Evolutionary conservation across 2,113 vertebrate species (phyloP), one percentile per base, ranked within the genome.

Genomic region (Hylia prasina): DNA sequence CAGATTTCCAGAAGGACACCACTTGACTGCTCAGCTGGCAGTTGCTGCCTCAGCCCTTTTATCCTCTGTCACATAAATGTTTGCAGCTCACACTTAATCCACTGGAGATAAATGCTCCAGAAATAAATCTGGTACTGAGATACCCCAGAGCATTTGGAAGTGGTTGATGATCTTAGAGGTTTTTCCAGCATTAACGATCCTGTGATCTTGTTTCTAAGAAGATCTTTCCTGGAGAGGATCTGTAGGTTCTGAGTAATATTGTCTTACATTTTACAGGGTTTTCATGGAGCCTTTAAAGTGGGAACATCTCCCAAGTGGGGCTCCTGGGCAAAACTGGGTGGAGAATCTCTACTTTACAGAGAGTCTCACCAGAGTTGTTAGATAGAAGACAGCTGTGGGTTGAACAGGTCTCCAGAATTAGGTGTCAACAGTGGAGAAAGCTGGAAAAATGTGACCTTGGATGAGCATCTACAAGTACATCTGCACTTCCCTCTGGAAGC

Each of bases 31-130:
- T 79, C 44, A 53, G 37, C 45, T 30, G 51, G 51, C 0, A 3
- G 17, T 2, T 50, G 45, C 42, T 56, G 75, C 61, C 51, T 15
- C 72, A 57, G 40, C 4, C 0, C 33, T 68, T 92, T 78, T 13
- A 56, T n/a, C 22, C 19, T 1, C 9, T 2, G 7, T 12, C 37
- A 66, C 0, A 0, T 30, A 17, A 50, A 39, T 22, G 21, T 42
- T 48, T 60, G 31, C 47, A 18, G 7, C 51, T 89, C 31, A 15
- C 44, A 6, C 39, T 81, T 53, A 44, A 60, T 31, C 40, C 22
- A 6, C 51, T 22, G 66, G 51, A 71, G 39, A n/a, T 10, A 33
- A 48, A 25, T 2, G 12, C 3, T 13, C 53, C 40, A n/a, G 28
- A 68, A 68, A 63, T 45, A 47, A 39, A 61, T 7, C 28, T 15